Conservation (phyloP, 2,113 vertebrate species). For the Pluvianellus socialis region DNA sequence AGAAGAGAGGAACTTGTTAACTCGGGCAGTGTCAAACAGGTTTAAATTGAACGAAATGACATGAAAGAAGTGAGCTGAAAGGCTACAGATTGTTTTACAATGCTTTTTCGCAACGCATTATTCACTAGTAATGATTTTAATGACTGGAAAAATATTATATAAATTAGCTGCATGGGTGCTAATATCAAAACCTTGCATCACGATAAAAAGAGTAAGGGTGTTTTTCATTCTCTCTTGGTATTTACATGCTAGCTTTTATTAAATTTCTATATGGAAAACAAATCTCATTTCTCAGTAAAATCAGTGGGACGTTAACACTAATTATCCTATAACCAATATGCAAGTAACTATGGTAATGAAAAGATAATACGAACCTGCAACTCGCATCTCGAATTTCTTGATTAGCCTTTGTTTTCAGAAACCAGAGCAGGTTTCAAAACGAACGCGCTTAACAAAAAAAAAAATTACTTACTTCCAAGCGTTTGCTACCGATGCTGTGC, state of each 20-base stretch:
- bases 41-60: slow-evolving; percentile 19
- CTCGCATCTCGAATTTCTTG: neutral
- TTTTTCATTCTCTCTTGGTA: neutral
- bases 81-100: slow-evolving; percentile 11
- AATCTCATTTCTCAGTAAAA: neutral
- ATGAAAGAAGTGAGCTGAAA: slow-evolving; percentile 13
- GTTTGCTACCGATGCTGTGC: neutral
- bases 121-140: slow-evolving; percentile 29
- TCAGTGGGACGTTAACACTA: neutral
- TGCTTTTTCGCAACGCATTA: neutral
- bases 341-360: neutral
- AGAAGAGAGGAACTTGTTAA: slow-evolving; percentile 6
- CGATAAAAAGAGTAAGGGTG: neutral
- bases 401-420: neutral
- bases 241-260: neutral
- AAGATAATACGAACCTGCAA: neutral
- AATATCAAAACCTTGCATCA: neutral
- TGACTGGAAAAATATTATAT: neutral
- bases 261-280: neutral
- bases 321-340: neutral
- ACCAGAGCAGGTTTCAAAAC: neutral
- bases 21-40: slow-evolving; percentile 18
- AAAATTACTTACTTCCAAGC: neutral
- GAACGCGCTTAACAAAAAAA: neutral
- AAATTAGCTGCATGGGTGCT: neutral